phyloP scores from a whole-genome alignment of 2,113 vertebrate genomes.

The Tylochromis polylepis region DNA sequence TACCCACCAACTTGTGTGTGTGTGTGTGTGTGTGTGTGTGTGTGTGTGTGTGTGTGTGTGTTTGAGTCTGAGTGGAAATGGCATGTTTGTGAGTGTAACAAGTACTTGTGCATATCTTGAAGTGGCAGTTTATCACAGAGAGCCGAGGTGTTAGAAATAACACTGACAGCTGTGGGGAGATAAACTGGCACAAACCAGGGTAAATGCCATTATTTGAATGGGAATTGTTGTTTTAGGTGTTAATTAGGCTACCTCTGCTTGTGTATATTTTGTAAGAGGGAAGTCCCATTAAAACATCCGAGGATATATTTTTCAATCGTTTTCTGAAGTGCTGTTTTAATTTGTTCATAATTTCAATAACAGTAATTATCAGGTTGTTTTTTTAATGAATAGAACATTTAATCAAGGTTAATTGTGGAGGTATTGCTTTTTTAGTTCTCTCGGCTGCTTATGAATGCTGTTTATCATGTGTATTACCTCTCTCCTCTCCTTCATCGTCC shows the following conservation, averaged over 20 bases:
- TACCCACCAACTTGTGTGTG: not conserved
- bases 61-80: conserved; percentile 9
- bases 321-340: not conserved
- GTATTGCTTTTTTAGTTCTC: not conserved
- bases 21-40: not conserved
- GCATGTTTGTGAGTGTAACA: conserved; percentile 4
- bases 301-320: not conserved
- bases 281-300: not conserved
- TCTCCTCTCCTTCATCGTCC: not conserved
- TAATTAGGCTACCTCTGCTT: not conserved
- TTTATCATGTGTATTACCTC: not conserved
- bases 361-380: not conserved
- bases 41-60: not conserved
- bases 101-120: conserved; percentile 15
- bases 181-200: not conserved
- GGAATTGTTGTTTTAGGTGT: not conserved
- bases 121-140: conserved; percentile 22
- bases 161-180: conserved; percentile 11
- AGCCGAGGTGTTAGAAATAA: conserved; percentile 13
- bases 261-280: not conserved
- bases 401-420: not conserved
- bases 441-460: not conserved
- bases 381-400: not conserved
- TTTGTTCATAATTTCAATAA: too few relatives aligned
- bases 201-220: not conserved